phyloP scores from a whole-genome alignment of 2,113 vertebrate genomes.

The Tympanuchus pallidicinctus region DNA sequence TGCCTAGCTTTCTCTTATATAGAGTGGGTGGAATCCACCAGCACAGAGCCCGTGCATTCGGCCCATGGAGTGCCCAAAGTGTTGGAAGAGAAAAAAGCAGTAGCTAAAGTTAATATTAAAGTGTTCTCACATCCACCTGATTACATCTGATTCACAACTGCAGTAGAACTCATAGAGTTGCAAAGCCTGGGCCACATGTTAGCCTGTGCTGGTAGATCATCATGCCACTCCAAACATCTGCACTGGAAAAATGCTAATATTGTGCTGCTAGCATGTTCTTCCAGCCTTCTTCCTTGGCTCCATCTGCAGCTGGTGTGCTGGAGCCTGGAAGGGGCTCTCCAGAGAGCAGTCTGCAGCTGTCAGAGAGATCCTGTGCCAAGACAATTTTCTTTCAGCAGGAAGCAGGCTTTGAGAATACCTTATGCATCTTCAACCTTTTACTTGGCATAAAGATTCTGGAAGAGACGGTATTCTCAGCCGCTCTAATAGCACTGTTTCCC shows the following conservation, averaged over 20 bases:
- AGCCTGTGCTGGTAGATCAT: not conserved
- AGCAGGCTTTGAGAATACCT: not conserved
- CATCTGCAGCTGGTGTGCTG: not conserved
- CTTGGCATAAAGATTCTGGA: not conserved
- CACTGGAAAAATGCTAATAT: not conserved
- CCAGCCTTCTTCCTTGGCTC: not conserved
- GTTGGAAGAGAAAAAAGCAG: accelerated
- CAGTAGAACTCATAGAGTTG: not conserved
- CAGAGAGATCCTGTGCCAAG: not conserved
- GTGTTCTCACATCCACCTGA: not conserved
- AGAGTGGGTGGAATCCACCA: not conserved
- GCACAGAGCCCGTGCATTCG: not conserved
- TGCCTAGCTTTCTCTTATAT: not conserved
- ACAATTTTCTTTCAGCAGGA: not conserved
- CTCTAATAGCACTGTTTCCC: not conserved
- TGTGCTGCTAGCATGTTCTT: not conserved
- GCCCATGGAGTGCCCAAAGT: no score
- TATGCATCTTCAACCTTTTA: not conserved
- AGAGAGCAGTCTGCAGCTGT: conserved; percentile 16
- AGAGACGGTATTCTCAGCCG: not conserved
- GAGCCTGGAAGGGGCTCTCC: not conserved
- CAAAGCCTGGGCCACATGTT: not conserved
- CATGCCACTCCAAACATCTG: conserved; percentile 3
- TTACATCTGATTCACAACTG: not conserved
- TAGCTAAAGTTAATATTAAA: not conserved